Evolutionary conservation across 2,113 vertebrate genomes (phyloP).

Genomic region (Leucosticte australis): DNA sequence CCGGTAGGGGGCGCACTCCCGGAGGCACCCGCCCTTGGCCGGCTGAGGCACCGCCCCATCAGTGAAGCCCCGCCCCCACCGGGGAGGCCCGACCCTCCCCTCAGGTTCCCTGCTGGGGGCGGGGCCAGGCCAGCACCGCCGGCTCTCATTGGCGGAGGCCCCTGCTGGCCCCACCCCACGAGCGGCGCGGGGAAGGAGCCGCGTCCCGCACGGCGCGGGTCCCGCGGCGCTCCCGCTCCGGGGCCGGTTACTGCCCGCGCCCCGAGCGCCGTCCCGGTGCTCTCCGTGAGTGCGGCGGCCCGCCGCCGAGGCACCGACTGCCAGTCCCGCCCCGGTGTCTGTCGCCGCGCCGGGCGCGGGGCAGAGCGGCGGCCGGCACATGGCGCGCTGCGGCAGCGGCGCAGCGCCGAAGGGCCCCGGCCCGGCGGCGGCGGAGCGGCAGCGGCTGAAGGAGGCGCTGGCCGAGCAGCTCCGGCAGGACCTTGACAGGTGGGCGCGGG

Average conservation of each 20-base stretch:
- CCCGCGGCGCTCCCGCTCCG: background rate
- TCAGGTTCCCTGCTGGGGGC: background rate
- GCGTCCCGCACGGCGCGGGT: no score
- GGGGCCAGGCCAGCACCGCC: background rate
- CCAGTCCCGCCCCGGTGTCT: background rate
- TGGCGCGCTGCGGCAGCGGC: background rate
- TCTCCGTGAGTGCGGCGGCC: background rate
- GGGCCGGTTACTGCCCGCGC: background rate
- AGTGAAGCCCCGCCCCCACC: no score
- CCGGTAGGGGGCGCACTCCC: background rate
- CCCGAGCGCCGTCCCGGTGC: background rate
- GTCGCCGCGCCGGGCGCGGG: background rate
- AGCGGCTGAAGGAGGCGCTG: slow-evolving; percentile 64
- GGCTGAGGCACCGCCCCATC: background rate
- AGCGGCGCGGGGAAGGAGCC: background rate
- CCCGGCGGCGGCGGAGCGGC: slow-evolving; percentile 53
- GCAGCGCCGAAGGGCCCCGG: background rate
- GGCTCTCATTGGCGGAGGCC: background rate
- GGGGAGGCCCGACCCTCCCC: no score
- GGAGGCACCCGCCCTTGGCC: rapidly evolving
- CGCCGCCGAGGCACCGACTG: background rate
- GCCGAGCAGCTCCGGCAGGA: slow-evolving; percentile 73
- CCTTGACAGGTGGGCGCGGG: slow-evolving; percentile 69
- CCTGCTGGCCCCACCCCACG: rapidly evolving
- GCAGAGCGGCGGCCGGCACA: background rate